Conservation (phyloP, 1,140 invertebrate species). For the Streblospio benedicti region DNA sequence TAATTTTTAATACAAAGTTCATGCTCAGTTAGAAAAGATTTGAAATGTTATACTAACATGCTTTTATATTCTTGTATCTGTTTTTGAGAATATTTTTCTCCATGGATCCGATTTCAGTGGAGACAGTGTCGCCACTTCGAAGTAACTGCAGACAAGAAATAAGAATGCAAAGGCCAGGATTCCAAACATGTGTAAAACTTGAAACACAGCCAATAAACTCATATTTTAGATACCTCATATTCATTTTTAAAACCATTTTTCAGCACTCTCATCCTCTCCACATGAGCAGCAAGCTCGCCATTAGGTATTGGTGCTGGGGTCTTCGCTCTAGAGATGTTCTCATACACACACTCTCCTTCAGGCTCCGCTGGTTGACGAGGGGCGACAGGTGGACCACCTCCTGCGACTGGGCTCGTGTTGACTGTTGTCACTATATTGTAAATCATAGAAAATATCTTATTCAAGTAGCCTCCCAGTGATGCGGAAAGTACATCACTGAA, state of each 20-base stretch:
- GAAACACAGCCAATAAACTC: neutral
- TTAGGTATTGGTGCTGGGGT: neutral
- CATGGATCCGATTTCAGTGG: neutral
- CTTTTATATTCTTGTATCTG: constrained; percentile 16
- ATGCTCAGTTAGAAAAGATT: too few species aligned
- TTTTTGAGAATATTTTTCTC: constrained; percentile 12
- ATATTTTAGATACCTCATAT: neutral
- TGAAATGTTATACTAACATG: constrained; percentile 15
- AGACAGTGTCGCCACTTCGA: neutral
- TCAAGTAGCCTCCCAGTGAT: too few species aligned
- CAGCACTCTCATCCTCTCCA: neutral
- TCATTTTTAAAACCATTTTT: neutral
- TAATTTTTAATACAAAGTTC: too few species aligned
- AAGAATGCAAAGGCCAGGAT: neutral
- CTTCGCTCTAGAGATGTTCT: too few species aligned
- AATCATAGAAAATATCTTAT: too few species aligned
- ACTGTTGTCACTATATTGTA: too few species aligned
- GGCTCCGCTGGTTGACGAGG: too few species aligned
- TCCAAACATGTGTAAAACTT: too few species aligned
- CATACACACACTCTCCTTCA: too few species aligned
- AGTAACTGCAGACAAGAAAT: neutral
- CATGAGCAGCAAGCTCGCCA: neutral
- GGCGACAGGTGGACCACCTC: too few species aligned
- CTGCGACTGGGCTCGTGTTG: too few species aligned
- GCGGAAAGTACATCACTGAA: too few species aligned